Conservation (phyloP, 2,113 vertebrate genomes). For the Pituophis catenifer region DNA sequence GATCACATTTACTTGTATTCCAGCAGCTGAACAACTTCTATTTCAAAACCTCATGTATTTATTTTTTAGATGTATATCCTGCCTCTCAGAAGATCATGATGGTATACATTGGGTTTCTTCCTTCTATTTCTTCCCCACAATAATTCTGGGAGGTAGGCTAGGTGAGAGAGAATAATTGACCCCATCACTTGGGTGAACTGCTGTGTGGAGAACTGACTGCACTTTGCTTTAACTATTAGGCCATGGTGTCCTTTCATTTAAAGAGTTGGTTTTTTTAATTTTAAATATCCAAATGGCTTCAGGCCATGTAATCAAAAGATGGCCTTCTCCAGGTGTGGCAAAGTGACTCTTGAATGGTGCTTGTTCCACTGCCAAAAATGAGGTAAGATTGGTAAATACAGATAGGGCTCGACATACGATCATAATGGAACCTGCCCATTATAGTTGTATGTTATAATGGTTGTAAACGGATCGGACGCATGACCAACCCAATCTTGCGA, state of each 20-base stretch:
- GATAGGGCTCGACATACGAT: background rate
- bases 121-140: background rate
- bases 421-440: background rate
- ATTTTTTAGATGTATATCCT: background rate
- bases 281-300: background rate
- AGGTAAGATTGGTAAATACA: background rate
- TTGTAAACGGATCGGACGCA: background rate
- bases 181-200: background rate
- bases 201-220: background rate
- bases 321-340: background rate
- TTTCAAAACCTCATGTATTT: background rate
- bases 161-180: background rate
- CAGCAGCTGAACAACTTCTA: background rate
- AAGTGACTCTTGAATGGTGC: background rate
- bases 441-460: background rate
- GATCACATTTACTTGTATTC: background rate
- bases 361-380: background rate
- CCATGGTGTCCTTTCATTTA: background rate
- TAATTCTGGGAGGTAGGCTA: background rate
- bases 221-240: background rate
- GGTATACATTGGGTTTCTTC: background rate
- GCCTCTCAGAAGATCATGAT: background rate
- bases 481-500: background rate
- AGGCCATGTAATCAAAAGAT: background rate
- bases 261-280: background rate